These are phyloP conservation scores for Mylabris phalerata DNA, from an alignment of 1,140 invertebrate genomes.

Conservation along the genomic window DNA sequence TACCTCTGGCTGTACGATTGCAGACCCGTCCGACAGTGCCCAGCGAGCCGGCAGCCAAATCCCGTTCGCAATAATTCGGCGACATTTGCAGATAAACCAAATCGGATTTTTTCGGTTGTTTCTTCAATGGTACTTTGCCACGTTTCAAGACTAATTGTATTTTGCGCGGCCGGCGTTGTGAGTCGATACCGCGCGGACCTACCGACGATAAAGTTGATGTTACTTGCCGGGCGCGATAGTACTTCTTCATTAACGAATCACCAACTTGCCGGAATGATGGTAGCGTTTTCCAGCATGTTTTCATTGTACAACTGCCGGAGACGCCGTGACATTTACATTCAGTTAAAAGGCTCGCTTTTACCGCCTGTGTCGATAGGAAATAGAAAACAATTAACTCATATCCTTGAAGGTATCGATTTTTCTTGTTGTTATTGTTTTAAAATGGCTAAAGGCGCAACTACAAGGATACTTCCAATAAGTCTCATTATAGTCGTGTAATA, in stretches of 20 bases:
- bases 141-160: slow-evolving; percentile 36
- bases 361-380: slow-evolving; percentile 57
- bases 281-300: slow-evolving; percentile 90
- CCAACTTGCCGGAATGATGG: slow-evolving; percentile 80
- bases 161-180: slow-evolving; percentile 16
- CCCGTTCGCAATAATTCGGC: slow-evolving; percentile 86
- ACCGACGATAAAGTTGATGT: slow-evolving; percentile 46
- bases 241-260: slow-evolving; percentile 74
- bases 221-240: slow-evolving; percentile 72
- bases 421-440: too few relatives aligned
- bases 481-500: slow-evolving; percentile 10
- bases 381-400: background rate
- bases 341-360: slow-evolving; percentile 70
- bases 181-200: slow-evolving; percentile 40
- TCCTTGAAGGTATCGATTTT: too few relatives aligned
- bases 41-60: slow-evolving; percentile 65
- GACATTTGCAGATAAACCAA: slow-evolving; percentile 83
- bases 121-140: slow-evolving; percentile 37
- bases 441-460: too few relatives aligned
- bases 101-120: slow-evolving; percentile 66
- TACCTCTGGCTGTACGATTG: slow-evolving; percentile 74
- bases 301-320: slow-evolving; percentile 88
- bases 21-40: slow-evolving; percentile 81
- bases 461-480: background rate
- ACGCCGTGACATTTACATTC: slow-evolving; percentile 97